Evolutionary conservation across 2,797 vertebrate species (phyloP).

Genomic region (Epinephelus awoara): DNA sequence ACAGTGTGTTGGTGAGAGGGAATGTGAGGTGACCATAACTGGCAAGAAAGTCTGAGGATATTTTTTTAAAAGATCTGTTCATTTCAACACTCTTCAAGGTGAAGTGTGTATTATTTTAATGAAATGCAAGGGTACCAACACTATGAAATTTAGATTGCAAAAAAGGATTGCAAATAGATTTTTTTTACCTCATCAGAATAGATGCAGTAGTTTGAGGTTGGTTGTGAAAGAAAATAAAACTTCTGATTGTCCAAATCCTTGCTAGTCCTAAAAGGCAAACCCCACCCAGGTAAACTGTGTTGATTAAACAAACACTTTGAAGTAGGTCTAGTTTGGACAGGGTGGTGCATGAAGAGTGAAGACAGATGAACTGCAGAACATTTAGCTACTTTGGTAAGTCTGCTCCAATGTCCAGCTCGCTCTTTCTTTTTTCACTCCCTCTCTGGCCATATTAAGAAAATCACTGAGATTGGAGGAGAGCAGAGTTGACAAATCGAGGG

Average conservation of each 20-base stretch:
- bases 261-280: not conserved
- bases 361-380: constrained; percentile 16
- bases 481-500: constrained; percentile 26
- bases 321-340: constrained; percentile 31
- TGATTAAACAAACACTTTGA: constrained; percentile 55
- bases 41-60: too few relatives aligned
- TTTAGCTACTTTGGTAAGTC: constrained; percentile 22
- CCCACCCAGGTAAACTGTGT: not conserved
- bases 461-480: constrained; percentile 51
- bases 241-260: constrained; percentile 17
- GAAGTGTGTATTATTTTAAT: not conserved
- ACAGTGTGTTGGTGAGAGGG: too few relatives aligned
- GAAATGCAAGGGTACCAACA: not conserved
- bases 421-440: constrained; percentile 41
- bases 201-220: constrained; percentile 17
- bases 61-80: not conserved
- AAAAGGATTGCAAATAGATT: not conserved
- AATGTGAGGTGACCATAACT: too few relatives aligned
- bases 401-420: constrained; percentile 7
- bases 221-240: constrained; percentile 31
- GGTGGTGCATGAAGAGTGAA: constrained; percentile 5
- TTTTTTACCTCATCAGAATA: not conserved
- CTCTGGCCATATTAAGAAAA: constrained; percentile 74
- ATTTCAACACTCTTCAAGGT: not conserved
- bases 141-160: not conserved